Evolutionary conservation across 2,797 vertebrate genomes (phyloP).

Genomic region (Cuculus canorus): DNA sequence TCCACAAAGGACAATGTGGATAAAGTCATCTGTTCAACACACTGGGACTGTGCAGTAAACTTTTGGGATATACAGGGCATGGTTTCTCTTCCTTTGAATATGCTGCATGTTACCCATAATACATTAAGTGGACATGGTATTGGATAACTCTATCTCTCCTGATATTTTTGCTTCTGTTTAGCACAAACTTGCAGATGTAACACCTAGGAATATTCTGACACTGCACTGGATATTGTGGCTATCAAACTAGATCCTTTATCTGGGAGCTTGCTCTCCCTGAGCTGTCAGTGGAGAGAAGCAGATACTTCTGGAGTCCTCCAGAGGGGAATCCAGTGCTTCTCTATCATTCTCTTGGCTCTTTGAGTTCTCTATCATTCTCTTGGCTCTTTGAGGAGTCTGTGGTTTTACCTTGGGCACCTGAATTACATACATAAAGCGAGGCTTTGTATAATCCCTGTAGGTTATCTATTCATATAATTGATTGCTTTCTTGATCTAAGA

Average conservation of each 20-base stretch:
- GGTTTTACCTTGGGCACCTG: neutral
- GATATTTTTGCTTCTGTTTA: neutral
- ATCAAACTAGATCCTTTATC: neutral
- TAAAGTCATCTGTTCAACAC: neutral
- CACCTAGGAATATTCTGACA: neutral
- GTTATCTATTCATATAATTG: neutral
- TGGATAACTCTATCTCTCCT: neutral
- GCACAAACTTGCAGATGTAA: neutral
- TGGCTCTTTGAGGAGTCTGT: neutral
- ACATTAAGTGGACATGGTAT: neutral
- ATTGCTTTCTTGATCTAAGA: neutral
- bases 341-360: neutral
- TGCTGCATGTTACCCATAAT: neutral
- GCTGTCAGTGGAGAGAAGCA: neutral
- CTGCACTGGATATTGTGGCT: neutral
- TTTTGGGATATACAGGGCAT: neutral
- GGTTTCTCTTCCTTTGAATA: neutral
- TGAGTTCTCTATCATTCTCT: neutral
- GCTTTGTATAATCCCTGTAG: neutral
- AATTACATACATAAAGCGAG: neutral
- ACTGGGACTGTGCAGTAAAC: neutral
- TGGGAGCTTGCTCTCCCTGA: neutral
- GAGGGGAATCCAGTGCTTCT: neutral
- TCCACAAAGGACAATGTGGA: neutral
- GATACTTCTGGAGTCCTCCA: neutral